Percentiles rank a stretch among this genome's conserved stretches.
phyloP scores from a whole-genome alignment of 2,888 invertebrate genomes.

The Chalcosyrphus nemorum region DNA sequence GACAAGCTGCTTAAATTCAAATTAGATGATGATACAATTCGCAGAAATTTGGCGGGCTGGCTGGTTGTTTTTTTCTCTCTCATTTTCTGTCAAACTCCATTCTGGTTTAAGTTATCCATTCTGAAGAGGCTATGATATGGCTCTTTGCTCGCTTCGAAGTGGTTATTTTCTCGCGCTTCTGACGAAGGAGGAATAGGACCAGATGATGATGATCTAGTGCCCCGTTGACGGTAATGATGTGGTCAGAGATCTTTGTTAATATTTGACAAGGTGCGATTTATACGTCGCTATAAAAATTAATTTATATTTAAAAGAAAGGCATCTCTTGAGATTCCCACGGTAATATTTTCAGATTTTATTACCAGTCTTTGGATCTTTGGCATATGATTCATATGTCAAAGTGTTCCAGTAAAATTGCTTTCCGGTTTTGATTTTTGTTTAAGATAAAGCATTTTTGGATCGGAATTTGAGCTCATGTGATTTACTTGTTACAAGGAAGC shows the following conservation, averaged over 20 bases:
- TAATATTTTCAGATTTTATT: constrained; percentile 32
- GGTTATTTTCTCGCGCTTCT: constrained; percentile 53
- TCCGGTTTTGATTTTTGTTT: neutral
- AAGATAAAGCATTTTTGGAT: neutral
- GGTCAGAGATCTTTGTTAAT: constrained; percentile 62
- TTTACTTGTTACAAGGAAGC: constrained; percentile 27
- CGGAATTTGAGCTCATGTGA: neutral
- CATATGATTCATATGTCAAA: constrained; percentile 27
- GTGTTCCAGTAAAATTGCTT: neutral
- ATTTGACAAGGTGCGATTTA: constrained; percentile 67
- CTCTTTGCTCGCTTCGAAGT: constrained; percentile 36
- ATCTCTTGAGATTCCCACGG: constrained; percentile 53
- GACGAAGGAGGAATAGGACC: constrained; percentile 19
- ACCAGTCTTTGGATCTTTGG: constrained; percentile 1
- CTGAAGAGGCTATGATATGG: constrained; percentile 40
- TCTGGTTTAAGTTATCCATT: constrained; percentile 15
- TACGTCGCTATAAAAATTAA: constrained; percentile 49
- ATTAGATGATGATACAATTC: constrained; percentile 66
- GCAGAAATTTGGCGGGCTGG: constrained; percentile 68
- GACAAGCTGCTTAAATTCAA: constrained; percentile 59
- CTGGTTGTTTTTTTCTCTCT: constrained; percentile 10
- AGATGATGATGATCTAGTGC: constrained; percentile 61
- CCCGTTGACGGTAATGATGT: constrained; percentile 59
- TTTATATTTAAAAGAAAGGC: constrained; percentile 37
- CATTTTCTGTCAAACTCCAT: constrained; percentile 21